Percentiles rank a stretch among this genome's conserved stretches.
phyloP scores from a whole-genome alignment of 1,140 invertebrate genomes.

The Scaptomyza montana region DNA sequence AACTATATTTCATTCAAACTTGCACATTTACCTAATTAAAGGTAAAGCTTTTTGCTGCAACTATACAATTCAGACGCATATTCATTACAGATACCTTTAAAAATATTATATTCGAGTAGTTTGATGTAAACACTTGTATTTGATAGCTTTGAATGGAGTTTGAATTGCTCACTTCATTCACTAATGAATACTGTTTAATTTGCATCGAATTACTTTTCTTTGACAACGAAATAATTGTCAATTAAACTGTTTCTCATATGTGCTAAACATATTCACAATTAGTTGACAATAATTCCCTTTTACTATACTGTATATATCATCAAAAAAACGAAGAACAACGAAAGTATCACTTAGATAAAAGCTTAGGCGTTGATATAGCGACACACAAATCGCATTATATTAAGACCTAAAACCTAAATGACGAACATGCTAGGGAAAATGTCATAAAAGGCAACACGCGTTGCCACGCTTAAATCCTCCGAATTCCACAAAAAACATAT shows the following conservation, averaged over 20 bases:
- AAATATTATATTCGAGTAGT: no score
- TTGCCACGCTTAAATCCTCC: constrained; percentile 6
- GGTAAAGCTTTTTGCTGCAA: no score
- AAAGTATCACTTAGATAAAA: no score
- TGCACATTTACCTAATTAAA: no score
- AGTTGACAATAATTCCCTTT: not conserved
- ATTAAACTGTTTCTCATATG: not conserved
- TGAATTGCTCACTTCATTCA: not conserved
- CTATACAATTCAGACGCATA: no score
- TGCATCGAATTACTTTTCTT: not conserved
- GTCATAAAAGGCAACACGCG: constrained; percentile 3
- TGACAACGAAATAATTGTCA: not conserved
- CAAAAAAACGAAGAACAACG: no score
- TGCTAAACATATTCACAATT: not conserved
- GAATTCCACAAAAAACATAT: no score
- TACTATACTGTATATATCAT: no score
- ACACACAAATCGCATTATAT: constrained; percentile 13
- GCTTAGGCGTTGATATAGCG: constrained; percentile 1
- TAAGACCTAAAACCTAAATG: not conserved
- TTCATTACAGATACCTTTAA: no score
- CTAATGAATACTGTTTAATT: not conserved
- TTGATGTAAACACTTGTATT: no score
- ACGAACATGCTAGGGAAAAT: not conserved
- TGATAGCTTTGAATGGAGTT: no score
- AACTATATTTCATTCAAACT: no score